Percentiles rank a stretch among this genome's conserved stretches.
phyloP scores from a whole-genome alignment of 2,113 vertebrate species.

The Cnemophilus loriae region DNA sequence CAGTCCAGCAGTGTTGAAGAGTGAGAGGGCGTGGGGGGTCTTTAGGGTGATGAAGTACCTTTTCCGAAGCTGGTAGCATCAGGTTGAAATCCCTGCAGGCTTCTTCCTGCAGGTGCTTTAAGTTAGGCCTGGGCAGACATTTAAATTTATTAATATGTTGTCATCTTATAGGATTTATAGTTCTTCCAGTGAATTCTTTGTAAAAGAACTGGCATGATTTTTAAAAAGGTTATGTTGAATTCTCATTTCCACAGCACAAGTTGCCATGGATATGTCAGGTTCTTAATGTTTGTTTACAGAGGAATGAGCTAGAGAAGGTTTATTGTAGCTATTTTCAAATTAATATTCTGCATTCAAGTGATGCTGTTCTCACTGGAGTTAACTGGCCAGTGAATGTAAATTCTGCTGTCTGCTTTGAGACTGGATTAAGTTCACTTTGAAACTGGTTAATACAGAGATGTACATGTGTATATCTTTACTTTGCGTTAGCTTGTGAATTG shows the following conservation, averaged over 20 bases:
- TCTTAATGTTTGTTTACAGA: conserved; percentile 39
- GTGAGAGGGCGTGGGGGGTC: background rate
- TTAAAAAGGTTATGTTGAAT: conserved; percentile 23
- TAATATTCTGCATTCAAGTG: background rate
- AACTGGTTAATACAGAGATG: background rate
- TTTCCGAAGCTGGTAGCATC: background rate
- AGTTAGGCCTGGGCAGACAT: background rate
- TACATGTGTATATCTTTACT: background rate
- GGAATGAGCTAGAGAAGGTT: background rate
- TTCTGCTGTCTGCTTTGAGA: background rate
- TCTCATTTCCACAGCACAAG: conserved; percentile 23
- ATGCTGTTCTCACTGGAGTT: background rate
- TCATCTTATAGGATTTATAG: background rate
- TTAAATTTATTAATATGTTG: conserved; percentile 28
- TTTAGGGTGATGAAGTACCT: background rate
- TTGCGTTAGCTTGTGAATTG: background rate
- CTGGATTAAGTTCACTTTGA: background rate
- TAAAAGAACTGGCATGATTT: background rate
- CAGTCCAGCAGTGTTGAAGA: background rate
- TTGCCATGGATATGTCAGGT: conserved; percentile 45
- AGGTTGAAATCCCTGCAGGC: background rate
- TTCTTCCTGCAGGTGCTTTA: conserved; percentile 33
- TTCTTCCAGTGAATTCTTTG: background rate
- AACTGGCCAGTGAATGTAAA: background rate
- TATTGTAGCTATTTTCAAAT: background rate